phyloP scores from a whole-genome alignment of 2,113 vertebrate genomes.

The Microcebus jonahi region DNA sequence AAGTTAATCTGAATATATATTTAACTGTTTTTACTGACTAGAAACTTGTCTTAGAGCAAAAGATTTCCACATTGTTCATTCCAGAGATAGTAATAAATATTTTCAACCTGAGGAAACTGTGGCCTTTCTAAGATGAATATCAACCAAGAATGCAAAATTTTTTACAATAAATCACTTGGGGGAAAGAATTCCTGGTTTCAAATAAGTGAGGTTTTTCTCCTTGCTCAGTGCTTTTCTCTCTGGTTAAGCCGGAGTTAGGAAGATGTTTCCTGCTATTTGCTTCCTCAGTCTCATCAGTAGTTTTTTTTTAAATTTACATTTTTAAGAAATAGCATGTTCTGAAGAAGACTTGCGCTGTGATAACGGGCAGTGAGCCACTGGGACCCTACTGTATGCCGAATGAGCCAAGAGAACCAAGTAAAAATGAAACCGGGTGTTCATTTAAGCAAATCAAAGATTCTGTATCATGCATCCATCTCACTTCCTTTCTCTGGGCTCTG shows the following conservation, averaged over 20 bases:
- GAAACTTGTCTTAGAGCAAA: neutral
- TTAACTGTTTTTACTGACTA: conserved; percentile 22
- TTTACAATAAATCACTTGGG: conserved; percentile 15
- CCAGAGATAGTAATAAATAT: conserved; percentile 23
- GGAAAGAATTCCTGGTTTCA: neutral
- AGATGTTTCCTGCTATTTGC: conserved; percentile 34
- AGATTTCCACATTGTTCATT: conserved; percentile 8
- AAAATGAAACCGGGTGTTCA: neutral
- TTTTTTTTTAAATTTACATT: conserved; percentile 2
- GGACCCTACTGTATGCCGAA: neutral
- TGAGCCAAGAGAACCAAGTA: neutral
- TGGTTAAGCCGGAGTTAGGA: neutral
- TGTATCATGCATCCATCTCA: neutral
- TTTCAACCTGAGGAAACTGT: neutral
- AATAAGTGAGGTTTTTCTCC: neutral
- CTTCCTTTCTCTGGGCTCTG: neutral
- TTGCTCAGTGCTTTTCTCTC: neutral
- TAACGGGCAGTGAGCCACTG: neutral
- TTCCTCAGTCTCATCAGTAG: neutral
- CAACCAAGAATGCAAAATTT: neutral
- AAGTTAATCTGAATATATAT: conserved; percentile 39
- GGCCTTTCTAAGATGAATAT: neutral
- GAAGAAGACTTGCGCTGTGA: neutral
- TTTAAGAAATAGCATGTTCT: conserved; percentile 50
- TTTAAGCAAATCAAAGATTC: neutral